Base-by-base conservation (phyloP, 1,140 invertebrate genomes). In the Drosophila navojoa region DNA sequence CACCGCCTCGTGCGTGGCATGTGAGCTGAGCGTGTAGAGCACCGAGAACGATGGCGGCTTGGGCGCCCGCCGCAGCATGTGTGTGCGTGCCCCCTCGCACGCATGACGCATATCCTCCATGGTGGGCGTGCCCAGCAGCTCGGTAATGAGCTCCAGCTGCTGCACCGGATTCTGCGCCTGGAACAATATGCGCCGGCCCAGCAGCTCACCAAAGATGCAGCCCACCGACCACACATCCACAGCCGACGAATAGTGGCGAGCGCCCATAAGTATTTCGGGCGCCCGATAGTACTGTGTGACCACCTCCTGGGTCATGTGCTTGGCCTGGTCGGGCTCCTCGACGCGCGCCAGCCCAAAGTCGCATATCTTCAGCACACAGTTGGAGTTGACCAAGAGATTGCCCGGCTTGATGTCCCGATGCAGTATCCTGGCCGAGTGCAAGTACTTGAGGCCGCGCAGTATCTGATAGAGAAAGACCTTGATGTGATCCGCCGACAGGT, bases 391-490 rank as follows among this genome's bases (percentile, higher is more conserved):
- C 84, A 99, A 94, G 64, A 99, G 94, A 93, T 99, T 99, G 64
- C 98, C 98, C n/a, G 98, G 98, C 92, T 99, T 99, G 86, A 99
- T 99, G 93, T 99, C 99, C 91, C 99, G 95, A 93, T 99, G 99
- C 50, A 99, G 94, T 92, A 99, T 99, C 90, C 97, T 95, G 22
- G 98, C 98, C 55, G 98, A 99, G 94, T 99, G 98, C 72, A 99
- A 94, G 94, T 99, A 99, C 93, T 99, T 99, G 76, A 99, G 94
- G 90, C 98, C 99, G 95, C 99, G 95, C 82, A 99, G 95, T 93
- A 99, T 99, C 94, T 99, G 99, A 93, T 99, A 99, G 74, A 99
- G 97, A 95, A 99, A 99, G 93, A 99, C 98, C 96, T 99, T 99
- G 93, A 99, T 99, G 95, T 99, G 99, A 94, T 99, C 98, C 59